Conservation (phyloP, 1,140 invertebrate genomes). For the Ctenoplectra terminalis region DNA sequence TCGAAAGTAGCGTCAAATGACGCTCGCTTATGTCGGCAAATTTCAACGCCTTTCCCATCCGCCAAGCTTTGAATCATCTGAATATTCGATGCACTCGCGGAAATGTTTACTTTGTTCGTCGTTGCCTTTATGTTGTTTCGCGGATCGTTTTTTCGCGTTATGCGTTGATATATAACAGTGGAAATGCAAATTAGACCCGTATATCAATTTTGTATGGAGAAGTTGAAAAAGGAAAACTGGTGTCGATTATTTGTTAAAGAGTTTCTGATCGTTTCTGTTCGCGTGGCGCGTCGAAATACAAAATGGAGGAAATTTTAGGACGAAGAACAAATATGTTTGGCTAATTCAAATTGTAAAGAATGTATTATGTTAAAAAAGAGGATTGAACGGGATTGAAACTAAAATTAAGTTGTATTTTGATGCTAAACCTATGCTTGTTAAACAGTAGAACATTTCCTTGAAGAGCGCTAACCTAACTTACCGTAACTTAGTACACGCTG, state of each 20-base stretch:
- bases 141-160: too few species aligned
- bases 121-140: neutral
- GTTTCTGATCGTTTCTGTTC: too few species aligned
- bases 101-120: neutral
- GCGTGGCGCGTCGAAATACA: too few species aligned
- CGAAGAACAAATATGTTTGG: too few species aligned
- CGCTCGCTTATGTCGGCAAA: slow-evolving; percentile 21
- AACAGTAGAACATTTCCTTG: neutral
- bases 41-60: neutral
- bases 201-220: too few species aligned
- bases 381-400: neutral
- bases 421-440: neutral
- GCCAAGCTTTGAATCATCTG: neutral
- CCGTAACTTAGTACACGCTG: neutral
- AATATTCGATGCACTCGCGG: neutral
- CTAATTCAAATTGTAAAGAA: too few species aligned
- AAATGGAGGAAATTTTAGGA: too few species aligned
- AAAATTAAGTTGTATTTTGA: neutral
- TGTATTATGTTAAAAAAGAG: too few species aligned
- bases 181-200: neutral
- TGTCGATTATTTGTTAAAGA: too few species aligned
- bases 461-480: neutral
- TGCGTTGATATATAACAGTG: neutral
- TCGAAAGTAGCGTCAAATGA: slow-evolving; percentile 41
- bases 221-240: too few species aligned